phyloP scores from a whole-genome alignment of 2,797 vertebrate species.

The Cuculus canorus region DNA sequence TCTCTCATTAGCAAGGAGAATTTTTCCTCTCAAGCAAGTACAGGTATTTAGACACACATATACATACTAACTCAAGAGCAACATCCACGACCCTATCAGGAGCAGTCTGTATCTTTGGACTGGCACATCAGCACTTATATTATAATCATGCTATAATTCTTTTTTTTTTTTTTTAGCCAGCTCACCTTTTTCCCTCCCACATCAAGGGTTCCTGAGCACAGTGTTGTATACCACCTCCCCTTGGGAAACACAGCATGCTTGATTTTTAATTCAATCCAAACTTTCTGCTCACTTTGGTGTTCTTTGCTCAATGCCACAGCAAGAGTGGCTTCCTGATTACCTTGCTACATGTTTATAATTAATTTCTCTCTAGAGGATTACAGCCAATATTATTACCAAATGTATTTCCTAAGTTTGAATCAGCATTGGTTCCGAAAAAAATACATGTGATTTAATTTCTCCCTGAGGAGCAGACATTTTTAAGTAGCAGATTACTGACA shows the following conservation, averaged over 20 bases:
- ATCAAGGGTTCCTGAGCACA: background rate
- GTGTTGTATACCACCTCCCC: background rate
- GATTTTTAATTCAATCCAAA: background rate
- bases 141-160: background rate
- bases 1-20: background rate
- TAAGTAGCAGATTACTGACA: slow-evolving; percentile 65
- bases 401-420: slow-evolving; percentile 35
- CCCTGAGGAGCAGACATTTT: slow-evolving; percentile 46
- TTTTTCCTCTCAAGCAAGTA: background rate
- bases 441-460: slow-evolving; percentile 31
- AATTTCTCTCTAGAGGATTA: slow-evolving; percentile 50
- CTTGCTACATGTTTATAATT: slow-evolving; percentile 56
- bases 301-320: slow-evolving; percentile 55
- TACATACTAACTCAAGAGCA: background rate
- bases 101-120: background rate
- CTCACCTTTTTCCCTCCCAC: rapidly evolving
- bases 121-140: rapidly evolving
- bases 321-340: slow-evolving; percentile 38
- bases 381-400: slow-evolving; percentile 60
- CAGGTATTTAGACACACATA: rapidly evolving
- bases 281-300: background rate
- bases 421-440: slow-evolving; percentile 31
- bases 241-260: rapidly evolving
- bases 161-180: background rate
- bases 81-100: background rate